Evolutionary conservation across 2,888 invertebrate genomes (phyloP), one percentile per base, ranked within the genome.

Genomic region (Cataglyphis altisquamis): DNA sequence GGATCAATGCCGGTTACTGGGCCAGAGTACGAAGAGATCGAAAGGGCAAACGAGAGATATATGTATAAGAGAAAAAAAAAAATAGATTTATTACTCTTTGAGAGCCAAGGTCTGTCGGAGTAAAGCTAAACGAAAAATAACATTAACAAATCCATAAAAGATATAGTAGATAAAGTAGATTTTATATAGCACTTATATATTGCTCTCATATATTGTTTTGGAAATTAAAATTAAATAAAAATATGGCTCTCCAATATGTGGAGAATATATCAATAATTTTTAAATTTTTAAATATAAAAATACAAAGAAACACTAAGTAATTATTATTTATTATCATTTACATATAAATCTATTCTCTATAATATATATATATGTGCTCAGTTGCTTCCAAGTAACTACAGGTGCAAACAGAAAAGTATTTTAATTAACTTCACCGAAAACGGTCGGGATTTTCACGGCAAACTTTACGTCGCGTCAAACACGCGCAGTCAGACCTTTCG

Each of bases 1-100:
- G 48, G 78, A 84, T 88, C 89, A 83, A 88, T 90, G 87, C 83
- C 66, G 84, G 84, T 87, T 82, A 86, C 62, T 82, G n/a, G 78
- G 41, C 36, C 80, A 32, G 67, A 66, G 82, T 63, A 25, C 63
- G 45, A 62, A n/a, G 60, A 25, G 84, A 67, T 25, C 10, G 64
- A 25, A n/a, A 70, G 52, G 52, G 66, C 57, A 18, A 29, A 15
- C 9, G 18, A 45, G 32, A 63, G 36, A 60, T 18, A 48, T 5
- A 18, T 57, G 25, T 12, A 57, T 36, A 66, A 60, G 12, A 66
- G 15, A 52, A 6, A 21, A 10, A 10, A n/a, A 78, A 21, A 68
- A 60, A 6, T 57, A 32, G 21, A 68, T 45, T 68, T 80, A 48
- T 68, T 25, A 32, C 21, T 55, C 45, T 52, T n/a, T 68, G 21